Conservation (phyloP, 2,888 invertebrate genomes). For the Drosophila sordidula region DNA sequence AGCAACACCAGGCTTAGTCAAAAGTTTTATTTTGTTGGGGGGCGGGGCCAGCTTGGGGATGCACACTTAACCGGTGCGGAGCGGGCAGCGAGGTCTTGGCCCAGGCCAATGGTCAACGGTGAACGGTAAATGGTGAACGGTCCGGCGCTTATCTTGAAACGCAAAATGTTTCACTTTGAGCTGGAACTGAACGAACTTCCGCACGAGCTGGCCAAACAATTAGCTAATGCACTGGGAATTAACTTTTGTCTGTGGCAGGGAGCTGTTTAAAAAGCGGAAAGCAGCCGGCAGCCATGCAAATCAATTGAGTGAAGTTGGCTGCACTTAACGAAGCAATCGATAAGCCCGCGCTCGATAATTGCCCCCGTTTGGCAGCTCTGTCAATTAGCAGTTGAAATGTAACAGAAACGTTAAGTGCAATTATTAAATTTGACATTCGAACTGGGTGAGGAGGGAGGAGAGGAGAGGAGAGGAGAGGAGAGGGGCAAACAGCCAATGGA, state of each 20-base stretch:
- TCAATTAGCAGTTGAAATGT: conserved; percentile 11
- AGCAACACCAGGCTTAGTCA: conserved; percentile 57
- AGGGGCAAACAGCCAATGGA: conserved; percentile 16
- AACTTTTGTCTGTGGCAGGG: conserved; percentile 21
- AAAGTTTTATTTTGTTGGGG: conserved; percentile 30
- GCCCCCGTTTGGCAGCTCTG: conserved; percentile 21
- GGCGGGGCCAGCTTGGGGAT: neutral
- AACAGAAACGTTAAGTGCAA: neutral
- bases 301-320: conserved; percentile 28
- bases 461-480: too few species aligned
- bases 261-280: conserved; percentile 41
- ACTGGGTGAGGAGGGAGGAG: neutral
- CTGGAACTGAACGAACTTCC: conserved; percentile 54
- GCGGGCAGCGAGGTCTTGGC: neutral
- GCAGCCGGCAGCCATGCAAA: conserved; percentile 37
- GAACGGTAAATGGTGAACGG: conserved; percentile 36
- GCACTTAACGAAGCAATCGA: conserved; percentile 13
- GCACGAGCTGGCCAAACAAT: conserved; percentile 60
- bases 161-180: conserved; percentile 67
- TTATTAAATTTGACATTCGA: conserved; percentile 1
- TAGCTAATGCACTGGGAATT: conserved; percentile 54
- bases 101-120: conserved; percentile 5
- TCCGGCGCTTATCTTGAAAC: conserved; percentile 48
- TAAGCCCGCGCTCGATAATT: conserved; percentile 24
- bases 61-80: conserved; percentile 20